Percentiles rank a stretch among this genome's conserved stretches.
These are phyloP conservation scores for Bombus huntii DNA, from an alignment of 1,140 invertebrate species.

Conservation along the genomic window DNA sequence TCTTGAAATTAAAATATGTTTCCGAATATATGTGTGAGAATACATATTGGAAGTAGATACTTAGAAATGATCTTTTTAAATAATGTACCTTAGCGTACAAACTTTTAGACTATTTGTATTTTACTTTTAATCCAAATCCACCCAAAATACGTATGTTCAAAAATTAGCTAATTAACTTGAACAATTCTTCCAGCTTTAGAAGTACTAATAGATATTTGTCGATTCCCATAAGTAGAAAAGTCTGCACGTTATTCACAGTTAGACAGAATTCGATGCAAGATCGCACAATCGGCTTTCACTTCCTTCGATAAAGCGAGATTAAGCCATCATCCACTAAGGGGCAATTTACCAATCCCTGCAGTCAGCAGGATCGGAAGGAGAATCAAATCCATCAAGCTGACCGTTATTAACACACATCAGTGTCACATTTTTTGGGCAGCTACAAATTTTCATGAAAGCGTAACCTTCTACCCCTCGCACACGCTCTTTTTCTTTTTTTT, in stretches of 20 bases:
- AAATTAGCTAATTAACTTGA: no score
- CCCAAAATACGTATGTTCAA: no score
- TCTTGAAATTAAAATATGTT: no score
- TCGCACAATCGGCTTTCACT: background rate
- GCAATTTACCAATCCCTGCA: conserved; percentile 8
- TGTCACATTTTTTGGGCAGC: background rate
- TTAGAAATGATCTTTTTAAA: no score
- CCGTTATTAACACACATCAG: background rate
- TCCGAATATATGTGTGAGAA: no score
- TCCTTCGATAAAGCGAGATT: background rate
- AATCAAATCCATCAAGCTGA: conserved; percentile 6
- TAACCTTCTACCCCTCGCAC: background rate
- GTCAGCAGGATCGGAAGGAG: conserved; percentile 1
- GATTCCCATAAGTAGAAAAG: background rate
- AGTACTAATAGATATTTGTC: no score
- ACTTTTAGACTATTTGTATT: no score
- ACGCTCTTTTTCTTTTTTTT: no score
- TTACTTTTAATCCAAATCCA: no score
- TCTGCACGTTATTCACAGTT: background rate
- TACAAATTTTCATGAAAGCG: conserved; percentile 19
- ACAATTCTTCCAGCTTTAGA: no score
- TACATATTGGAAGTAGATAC: no score
- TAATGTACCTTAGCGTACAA: no score
- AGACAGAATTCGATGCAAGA: background rate
- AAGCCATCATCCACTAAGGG: background rate